Percentiles rank a stretch among this genome's conserved stretches.
Evolutionary conservation across 2,113 vertebrate genomes (phyloP).

Genomic region (Otocyon megalotis): DNA sequence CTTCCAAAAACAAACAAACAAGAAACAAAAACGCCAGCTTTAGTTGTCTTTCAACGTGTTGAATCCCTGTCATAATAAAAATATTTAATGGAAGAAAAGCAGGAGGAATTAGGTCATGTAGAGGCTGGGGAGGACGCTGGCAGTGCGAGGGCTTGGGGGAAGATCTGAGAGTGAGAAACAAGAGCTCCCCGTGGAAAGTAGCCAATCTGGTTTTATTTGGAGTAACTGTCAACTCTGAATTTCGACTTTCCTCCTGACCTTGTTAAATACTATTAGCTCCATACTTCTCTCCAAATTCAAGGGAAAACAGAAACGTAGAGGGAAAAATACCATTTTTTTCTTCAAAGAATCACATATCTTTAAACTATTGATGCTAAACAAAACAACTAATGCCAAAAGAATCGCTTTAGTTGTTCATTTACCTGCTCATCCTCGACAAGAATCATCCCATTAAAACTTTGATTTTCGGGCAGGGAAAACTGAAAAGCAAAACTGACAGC

Average conservation of each 20-base stretch:
- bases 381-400: not conserved
- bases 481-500: not conserved
- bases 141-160: not conserved
- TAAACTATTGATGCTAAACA: not conserved
- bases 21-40: not conserved
- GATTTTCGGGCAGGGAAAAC: not conserved
- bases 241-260: not conserved
- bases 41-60: not conserved
- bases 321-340: not conserved
- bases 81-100: conserved; percentile 28
- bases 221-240: not conserved
- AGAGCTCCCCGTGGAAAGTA: not conserved
- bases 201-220: not conserved
- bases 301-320: not conserved
- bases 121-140: not conserved
- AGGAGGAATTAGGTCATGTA: not conserved
- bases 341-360: not conserved
- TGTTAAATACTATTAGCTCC: not conserved
- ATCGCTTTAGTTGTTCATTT: not conserved
- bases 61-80: not conserved
- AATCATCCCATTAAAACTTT: not conserved
- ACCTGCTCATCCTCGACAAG: not conserved
- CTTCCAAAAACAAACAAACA: not conserved
- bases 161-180: not conserved
- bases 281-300: conserved; percentile 35